Conservation (phyloP, 2,113 vertebrate genomes). For the Megaleporinus macrocephalus region DNA sequence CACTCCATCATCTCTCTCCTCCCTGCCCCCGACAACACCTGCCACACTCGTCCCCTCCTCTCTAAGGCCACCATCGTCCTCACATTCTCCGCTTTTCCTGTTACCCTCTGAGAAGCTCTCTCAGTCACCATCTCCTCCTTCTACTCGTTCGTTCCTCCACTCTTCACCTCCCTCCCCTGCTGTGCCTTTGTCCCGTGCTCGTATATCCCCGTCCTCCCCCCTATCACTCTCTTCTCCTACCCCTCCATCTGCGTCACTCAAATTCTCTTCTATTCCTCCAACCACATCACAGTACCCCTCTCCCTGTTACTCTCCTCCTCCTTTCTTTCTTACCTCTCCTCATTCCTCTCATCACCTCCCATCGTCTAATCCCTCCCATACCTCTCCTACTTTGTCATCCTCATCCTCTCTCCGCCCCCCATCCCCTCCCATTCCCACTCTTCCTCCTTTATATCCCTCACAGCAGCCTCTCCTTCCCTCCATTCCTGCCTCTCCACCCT, state of each 20-base stretch:
- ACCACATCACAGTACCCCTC: constrained; percentile 36
- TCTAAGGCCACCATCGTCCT: constrained; percentile 1
- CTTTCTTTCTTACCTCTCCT: constrained; percentile 46
- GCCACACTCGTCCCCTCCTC: background rate
- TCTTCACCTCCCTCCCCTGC: constrained; percentile 15
- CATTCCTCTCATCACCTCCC: background rate
- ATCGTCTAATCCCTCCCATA: background rate
- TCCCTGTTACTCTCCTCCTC: constrained; percentile 18
- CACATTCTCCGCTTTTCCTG: background rate
- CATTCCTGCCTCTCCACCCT: constrained; percentile 46
- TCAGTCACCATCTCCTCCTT: constrained; percentile 42
- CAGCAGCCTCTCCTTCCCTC: constrained; percentile 44
- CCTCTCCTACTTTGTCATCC: background rate
- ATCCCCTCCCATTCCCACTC: constrained; percentile 34
- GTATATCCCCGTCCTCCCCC: constrained; percentile 31
- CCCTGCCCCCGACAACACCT: constrained; percentile 56
- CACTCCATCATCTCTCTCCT: constrained; percentile 59
- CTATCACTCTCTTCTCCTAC: constrained; percentile 15
- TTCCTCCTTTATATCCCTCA: constrained; percentile 41
- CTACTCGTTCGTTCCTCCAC: background rate
- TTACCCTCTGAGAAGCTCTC: constrained; percentile 58
- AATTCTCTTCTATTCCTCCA: constrained; percentile 52
- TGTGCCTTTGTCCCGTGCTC: constrained; percentile 38
- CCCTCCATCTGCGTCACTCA: constrained; percentile 7
- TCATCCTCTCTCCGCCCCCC: background rate